Percentiles rank a stretch among this genome's conserved stretches.
These are phyloP conservation scores for Centruroides sculpturatus DNA, from an alignment of 1,140 invertebrate genomes.

Conservation along the genomic window DNA sequence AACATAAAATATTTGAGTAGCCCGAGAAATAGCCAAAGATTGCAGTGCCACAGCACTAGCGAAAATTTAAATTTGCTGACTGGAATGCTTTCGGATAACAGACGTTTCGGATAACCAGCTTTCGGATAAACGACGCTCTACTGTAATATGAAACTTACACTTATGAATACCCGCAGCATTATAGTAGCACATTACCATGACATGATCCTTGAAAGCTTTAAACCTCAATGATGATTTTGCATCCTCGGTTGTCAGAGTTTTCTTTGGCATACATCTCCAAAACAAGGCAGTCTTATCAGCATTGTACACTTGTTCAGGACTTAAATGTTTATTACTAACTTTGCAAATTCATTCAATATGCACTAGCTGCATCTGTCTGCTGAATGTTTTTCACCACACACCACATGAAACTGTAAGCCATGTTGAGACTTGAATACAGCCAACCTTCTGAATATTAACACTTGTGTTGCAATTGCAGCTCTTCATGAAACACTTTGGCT, in stretches of 20 bases:
- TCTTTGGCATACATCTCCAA: constrained; percentile 2
- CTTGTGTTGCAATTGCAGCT: not conserved
- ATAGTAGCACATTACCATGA: not conserved
- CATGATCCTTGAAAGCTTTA: constrained; percentile 1
- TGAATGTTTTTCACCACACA: too few species aligned
- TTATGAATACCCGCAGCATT: constrained; percentile 6
- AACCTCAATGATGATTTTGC: not conserved
- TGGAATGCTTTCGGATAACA: too few species aligned
- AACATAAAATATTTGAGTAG: too few species aligned
- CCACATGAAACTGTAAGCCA: not conserved
- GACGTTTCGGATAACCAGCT: too few species aligned
- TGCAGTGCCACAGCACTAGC: too few species aligned
- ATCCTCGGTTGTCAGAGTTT: not conserved
- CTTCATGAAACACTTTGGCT: constrained; percentile 2
- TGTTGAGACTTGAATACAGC: not conserved
- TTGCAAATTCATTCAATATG: not conserved
- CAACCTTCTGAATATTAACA: not conserved
- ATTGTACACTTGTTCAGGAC: constrained; percentile 3
- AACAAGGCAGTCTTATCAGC: constrained; percentile 4
- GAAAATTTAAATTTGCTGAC: too few species aligned
- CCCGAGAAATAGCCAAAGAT: too few species aligned
- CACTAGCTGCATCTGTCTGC: too few species aligned
- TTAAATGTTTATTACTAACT: not conserved
- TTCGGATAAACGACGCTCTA: too few species aligned
- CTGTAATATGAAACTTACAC: constrained; percentile 3